These are phyloP conservation scores for Neopelma chrysocephalum DNA, from an alignment of 2,797 vertebrate species.

Conservation along the genomic window DNA sequence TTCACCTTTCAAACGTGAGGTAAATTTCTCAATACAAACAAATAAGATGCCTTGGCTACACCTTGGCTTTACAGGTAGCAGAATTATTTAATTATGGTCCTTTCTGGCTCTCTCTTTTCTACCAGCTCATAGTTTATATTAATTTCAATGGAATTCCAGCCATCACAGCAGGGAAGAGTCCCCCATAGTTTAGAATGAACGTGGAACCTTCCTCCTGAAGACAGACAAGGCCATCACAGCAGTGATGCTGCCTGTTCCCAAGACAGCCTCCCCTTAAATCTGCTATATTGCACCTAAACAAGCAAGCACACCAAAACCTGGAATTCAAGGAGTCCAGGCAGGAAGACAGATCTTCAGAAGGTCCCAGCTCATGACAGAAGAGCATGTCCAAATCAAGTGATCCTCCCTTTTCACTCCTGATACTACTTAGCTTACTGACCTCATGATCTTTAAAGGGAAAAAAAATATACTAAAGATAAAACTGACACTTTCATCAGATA, in stretches of 20 bases:
- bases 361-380: background rate
- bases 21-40: background rate
- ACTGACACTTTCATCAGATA: background rate
- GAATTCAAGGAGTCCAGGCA: background rate
- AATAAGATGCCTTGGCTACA: background rate
- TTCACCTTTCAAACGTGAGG: background rate
- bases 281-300: background rate
- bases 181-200: background rate
- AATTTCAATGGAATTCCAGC: background rate
- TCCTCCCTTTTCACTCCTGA: background rate
- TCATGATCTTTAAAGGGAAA: background rate
- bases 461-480: background rate
- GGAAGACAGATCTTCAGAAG: background rate
- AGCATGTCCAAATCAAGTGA: background rate
- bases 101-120: background rate
- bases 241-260: background rate
- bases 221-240: background rate
- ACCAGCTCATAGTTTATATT: background rate
- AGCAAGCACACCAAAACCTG: background rate
- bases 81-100: background rate
- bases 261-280: background rate
- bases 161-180: background rate
- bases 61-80: background rate
- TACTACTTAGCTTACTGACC: background rate
- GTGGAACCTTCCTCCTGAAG: background rate